These are phyloP conservation scores for Caracal caracal DNA, from an alignment of 2,113 vertebrate species.

Conservation along the genomic window DNA sequence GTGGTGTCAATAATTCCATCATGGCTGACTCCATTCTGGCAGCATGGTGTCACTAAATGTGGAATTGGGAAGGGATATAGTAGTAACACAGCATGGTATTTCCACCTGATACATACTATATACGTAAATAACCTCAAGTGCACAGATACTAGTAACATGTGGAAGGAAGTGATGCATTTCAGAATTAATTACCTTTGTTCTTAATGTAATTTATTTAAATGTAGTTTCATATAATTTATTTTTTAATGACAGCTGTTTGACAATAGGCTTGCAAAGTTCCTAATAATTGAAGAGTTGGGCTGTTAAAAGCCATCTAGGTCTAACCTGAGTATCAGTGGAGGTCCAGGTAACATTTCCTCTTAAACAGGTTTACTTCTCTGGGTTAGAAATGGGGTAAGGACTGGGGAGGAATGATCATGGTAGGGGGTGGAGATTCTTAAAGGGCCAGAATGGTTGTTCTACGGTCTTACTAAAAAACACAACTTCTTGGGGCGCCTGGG, in stretches of 20 bases:
- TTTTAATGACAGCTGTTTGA: not conserved
- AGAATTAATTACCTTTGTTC: not conserved
- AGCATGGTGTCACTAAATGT: not conserved
- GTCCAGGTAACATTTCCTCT: not conserved
- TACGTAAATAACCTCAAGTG: not conserved
- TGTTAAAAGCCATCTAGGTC: not conserved
- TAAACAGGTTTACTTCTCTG: not conserved
- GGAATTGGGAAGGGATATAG: not conserved
- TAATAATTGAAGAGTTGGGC: not conserved
- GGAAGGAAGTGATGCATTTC: not conserved
- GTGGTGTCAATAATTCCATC: not conserved
- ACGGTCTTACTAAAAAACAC: not conserved
- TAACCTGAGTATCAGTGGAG: not conserved
- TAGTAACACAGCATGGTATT: not conserved
- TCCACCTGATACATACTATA: not conserved
- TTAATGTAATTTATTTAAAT: not conserved
- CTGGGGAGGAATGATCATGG: not conserved
- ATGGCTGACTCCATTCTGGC: not conserved
- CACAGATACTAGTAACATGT: not conserved
- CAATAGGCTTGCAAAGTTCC: not conserved
- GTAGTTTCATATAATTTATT: not conserved
- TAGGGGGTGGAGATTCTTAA: not conserved
- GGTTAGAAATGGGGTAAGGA: not conserved
- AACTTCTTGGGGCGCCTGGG: no score
- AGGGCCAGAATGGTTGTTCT: not conserved